Evolutionary conservation across 2,113 vertebrate genomes (phyloP).

Genomic region (Rhea pennata): DNA sequence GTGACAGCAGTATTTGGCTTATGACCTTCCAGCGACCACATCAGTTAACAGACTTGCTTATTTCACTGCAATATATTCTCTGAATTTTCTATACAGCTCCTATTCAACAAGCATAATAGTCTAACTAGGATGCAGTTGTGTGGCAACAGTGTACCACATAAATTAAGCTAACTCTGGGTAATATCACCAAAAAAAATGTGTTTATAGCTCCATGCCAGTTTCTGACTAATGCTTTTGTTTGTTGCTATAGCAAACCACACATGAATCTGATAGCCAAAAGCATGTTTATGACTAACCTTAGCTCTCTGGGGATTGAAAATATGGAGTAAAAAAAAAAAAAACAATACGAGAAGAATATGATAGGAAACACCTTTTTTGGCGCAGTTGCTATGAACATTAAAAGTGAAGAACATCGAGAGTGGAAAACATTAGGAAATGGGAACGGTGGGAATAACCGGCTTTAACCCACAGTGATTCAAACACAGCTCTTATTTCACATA

Average conservation of each 20-base stretch:
- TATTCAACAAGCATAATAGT: background rate
- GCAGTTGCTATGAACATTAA: background rate
- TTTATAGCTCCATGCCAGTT: slow-evolving; percentile 71
- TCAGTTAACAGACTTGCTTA: background rate
- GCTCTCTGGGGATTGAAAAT: slow-evolving; percentile 63
- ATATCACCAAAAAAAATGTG: slow-evolving; percentile 61
- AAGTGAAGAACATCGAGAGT: slow-evolving; percentile 43
- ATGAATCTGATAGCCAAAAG: slow-evolving; percentile 64
- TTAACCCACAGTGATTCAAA: background rate
- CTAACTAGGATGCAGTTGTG: slow-evolving; percentile 35
- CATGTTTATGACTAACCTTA: slow-evolving; percentile 65
- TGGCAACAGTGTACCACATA: slow-evolving; percentile 59
- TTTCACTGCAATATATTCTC: background rate
- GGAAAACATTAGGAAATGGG: slow-evolving; percentile 63
- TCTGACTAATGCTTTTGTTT: slow-evolving; percentile 77
- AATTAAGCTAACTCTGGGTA: slow-evolving; percentile 71
- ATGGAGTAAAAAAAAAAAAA: slow-evolving; percentile 19
- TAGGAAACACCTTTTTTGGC: slow-evolving; percentile 73
- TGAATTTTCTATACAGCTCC: background rate
- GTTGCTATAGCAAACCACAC: slow-evolving; percentile 75
- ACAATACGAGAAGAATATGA: slow-evolving; percentile 51
- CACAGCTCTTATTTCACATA: background rate
- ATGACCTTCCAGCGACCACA: background rate
- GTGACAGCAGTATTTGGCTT: background rate
- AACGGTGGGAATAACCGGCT: slow-evolving; percentile 11